phyloP scores from a whole-genome alignment of 2,888 invertebrate species.

The Euproctis similis region DNA sequence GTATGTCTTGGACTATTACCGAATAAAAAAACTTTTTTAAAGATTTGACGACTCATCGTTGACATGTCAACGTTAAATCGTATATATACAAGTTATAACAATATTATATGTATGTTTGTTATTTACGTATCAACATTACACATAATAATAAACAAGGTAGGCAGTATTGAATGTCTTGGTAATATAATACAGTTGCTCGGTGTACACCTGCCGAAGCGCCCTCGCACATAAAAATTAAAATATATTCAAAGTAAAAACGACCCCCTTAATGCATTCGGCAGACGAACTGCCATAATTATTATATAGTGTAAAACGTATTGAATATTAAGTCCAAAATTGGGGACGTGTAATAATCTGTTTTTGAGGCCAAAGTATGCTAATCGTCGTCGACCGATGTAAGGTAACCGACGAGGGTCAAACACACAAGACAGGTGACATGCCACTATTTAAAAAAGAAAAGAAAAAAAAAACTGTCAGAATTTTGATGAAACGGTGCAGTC shows the following conservation, averaged over 20 bases:
- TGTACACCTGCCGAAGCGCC: constrained; percentile 52
- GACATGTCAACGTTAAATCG: constrained; percentile 18
- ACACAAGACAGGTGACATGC: constrained; percentile 52
- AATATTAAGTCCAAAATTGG: constrained; percentile 57
- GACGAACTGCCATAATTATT: constrained; percentile 63
- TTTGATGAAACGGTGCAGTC: constrained; percentile 42
- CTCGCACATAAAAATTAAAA: constrained; percentile 56
- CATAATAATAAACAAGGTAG: constrained; percentile 48
- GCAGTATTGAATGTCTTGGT: constrained; percentile 50
- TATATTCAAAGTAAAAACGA: constrained; percentile 57
- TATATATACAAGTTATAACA: constrained; percentile 23
- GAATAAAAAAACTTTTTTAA: constrained; percentile 24
- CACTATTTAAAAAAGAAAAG: too few species aligned
- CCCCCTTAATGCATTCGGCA: constrained; percentile 58
- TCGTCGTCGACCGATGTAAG: constrained; percentile 31
- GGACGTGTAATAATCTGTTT: constrained; percentile 55
- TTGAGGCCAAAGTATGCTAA: constrained; percentile 59
- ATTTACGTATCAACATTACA: constrained; percentile 39
- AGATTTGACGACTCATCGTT: constrained; percentile 11
- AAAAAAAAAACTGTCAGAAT: constrained; percentile 49
- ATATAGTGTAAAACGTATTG: constrained; percentile 72
- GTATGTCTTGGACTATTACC: constrained; percentile 11
- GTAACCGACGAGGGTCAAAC: constrained; percentile 46
- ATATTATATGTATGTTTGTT: constrained; percentile 31
- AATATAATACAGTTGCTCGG: constrained; percentile 59